phyloP scores from a whole-genome alignment of 2,888 invertebrate genomes.

The Pheosia tremula region DNA sequence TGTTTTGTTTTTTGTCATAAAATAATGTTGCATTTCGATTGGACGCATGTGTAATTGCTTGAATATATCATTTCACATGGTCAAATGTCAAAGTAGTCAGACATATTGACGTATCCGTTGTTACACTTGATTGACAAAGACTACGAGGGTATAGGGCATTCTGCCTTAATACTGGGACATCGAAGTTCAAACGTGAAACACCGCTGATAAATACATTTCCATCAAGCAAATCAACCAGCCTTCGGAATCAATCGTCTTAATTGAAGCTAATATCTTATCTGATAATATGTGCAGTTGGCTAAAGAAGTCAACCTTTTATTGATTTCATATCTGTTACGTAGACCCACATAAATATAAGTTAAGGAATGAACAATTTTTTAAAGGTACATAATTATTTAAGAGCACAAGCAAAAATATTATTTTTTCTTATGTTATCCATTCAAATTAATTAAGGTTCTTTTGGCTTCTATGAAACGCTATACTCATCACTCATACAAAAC shows the following conservation, averaged over 20 bases:
- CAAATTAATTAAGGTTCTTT: neutral
- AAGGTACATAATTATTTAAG: neutral
- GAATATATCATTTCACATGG: no score
- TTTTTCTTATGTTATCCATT: neutral
- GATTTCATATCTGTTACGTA: slow-evolving; percentile 29
- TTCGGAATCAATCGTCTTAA: slow-evolving; percentile 40
- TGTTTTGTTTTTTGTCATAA: no score
- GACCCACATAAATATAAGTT: neutral
- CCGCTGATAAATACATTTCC: slow-evolving; percentile 19
- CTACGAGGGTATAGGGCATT: neutral
- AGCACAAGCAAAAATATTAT: neutral
- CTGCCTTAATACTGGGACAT: neutral
- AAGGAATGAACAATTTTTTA: neutral
- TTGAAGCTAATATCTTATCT: slow-evolving; percentile 38
- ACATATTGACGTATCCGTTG: neutral
- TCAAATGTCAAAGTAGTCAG: no score
- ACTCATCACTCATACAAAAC: neutral
- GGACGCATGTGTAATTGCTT: no score
- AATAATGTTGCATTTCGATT: no score
- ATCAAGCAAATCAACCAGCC: slow-evolving; percentile 37
- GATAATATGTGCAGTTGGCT: slow-evolving; percentile 33
- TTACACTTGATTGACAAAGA: neutral
- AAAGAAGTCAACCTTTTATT: slow-evolving; percentile 28
- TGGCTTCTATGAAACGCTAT: neutral
- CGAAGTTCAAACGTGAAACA: slow-evolving; percentile 19